A percentile compares a stretch with the other conserved stretches of the same genome.
phyloP scores from a whole-genome alignment of 2,888 invertebrate species.

The Gandaritis pyraliata region DNA sequence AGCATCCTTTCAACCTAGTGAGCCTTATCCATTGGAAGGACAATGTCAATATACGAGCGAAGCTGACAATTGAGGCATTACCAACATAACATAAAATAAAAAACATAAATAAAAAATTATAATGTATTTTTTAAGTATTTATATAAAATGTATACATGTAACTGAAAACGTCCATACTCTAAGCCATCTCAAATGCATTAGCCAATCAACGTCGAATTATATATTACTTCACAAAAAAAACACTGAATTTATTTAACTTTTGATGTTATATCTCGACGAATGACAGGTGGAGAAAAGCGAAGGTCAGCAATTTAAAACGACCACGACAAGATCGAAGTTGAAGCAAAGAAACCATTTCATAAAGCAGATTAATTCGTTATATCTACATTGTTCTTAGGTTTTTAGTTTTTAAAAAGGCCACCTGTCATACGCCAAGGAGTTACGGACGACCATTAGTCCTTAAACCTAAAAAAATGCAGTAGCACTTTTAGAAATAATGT shows the following conservation, averaged over 20 bases:
- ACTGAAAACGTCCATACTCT: constrained; percentile 66
- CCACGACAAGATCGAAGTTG: not conserved
- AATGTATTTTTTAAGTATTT: constrained; percentile 75
- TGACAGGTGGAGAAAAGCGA: not conserved
- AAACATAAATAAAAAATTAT: constrained; percentile 68
- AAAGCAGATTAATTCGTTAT: not conserved
- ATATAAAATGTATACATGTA: constrained; percentile 81
- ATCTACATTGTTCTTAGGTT: constrained; percentile 2
- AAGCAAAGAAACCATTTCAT: not conserved
- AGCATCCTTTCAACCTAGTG: too few species aligned
- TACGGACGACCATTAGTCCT: constrained; percentile 51
- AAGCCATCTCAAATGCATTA: constrained; percentile 64
- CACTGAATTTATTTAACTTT: constrained; percentile 43
- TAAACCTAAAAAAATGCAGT: constrained; percentile 74
- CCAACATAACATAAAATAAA: constrained; percentile 1
- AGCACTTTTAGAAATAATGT: constrained; percentile 59
- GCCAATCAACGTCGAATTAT: constrained; percentile 58
- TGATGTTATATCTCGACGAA: constrained; percentile 31
- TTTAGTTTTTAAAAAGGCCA: not conserved
- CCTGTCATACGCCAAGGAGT: constrained; percentile 5
- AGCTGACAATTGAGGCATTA: too few species aligned
- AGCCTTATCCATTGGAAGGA: too few species aligned
- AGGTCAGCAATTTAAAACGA: not conserved
- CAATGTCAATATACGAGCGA: too few species aligned
- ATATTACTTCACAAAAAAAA: constrained; percentile 29